Evolutionary conservation across 2,797 vertebrate genomes (phyloP), one percentile per base, ranked within the genome.

Genomic region (Borostomias antarcticus): DNA sequence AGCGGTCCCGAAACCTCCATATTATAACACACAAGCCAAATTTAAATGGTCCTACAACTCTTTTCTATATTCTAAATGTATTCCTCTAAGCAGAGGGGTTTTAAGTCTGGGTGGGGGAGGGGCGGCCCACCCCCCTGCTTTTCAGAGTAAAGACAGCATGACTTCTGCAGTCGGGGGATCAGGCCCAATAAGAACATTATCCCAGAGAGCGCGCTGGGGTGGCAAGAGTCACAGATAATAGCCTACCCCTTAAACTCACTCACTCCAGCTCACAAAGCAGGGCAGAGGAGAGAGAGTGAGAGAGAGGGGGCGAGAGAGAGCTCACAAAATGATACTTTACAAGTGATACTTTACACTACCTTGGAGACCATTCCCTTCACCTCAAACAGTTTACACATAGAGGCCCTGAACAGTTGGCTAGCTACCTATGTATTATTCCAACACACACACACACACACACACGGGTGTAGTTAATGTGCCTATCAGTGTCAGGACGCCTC

Each of bases 141-240:
- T 86, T 89, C 89, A 89, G 88, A 91, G 91, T 90, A 92, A 91
- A 93, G 91, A 88, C 90, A 89, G 91, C 90, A 91, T 92, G 92
- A 91, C 89, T 92, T 90, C 86, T 89, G 87, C 88, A 90, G 87
- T 89, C 78, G 79, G 84, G 89, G 91, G 90, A 92, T 89, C 89
- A 88, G 85, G 85, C 86, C 89, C 89, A 92, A 89, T 92, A 92
- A 92, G 91, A 92, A 92, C 91, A 92, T 92, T 92, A 92, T 93
- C 91, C 91, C 89, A 88, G 84, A 87, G 89, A 89, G 91, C 89
- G 91, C 90, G 91, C 83, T 86, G 85, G 89, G 88, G 89, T 91
- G 91, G 89, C 89, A 91, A 88, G 89, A 90, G 82, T 84, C 83
- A 85, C 84, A 88, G 88, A 91, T 91, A 91, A 91, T 89, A 89